Conservation (phyloP, 2,797 vertebrate species). For the Sebastes matsubarae region DNA sequence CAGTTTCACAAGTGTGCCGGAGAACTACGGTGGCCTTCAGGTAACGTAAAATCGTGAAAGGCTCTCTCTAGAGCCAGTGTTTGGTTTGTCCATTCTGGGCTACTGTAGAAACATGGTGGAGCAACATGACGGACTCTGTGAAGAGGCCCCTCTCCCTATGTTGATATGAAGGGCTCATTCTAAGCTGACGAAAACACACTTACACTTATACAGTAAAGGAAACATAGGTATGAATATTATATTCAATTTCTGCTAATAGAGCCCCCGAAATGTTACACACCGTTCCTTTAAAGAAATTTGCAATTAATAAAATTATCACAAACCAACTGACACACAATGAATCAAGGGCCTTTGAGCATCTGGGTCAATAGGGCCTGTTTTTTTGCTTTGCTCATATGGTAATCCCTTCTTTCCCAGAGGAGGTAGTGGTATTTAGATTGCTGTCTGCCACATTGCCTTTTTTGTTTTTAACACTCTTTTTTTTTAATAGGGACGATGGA, state of each 20-base stretch:
- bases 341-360: background rate
- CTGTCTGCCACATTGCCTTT: background rate
- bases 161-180: too few relatives aligned
- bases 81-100: too few relatives aligned
- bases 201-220: too few relatives aligned
- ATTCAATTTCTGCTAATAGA: too few relatives aligned
- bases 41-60: fast-evolving
- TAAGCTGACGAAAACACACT: too few relatives aligned
- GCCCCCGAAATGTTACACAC: fast-evolving
- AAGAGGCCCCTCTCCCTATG: too few relatives aligned
- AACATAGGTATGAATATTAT: too few relatives aligned
- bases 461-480: background rate
- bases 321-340: background rate
- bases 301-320: background rate
- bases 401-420: background rate
- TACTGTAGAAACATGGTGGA: too few relatives aligned
- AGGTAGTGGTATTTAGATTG: background rate
- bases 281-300: background rate
- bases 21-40: fast-evolving
- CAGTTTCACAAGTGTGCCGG: too few relatives aligned
- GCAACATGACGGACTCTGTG: too few relatives aligned
- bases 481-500: background rate
- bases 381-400: background rate
- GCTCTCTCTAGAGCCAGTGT: too few relatives aligned
- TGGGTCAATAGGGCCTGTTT: background rate